These are phyloP conservation scores for Elgonia sp. DNA, from an alignment of 2,888 invertebrate species.

Conservation along the genomic window DNA sequence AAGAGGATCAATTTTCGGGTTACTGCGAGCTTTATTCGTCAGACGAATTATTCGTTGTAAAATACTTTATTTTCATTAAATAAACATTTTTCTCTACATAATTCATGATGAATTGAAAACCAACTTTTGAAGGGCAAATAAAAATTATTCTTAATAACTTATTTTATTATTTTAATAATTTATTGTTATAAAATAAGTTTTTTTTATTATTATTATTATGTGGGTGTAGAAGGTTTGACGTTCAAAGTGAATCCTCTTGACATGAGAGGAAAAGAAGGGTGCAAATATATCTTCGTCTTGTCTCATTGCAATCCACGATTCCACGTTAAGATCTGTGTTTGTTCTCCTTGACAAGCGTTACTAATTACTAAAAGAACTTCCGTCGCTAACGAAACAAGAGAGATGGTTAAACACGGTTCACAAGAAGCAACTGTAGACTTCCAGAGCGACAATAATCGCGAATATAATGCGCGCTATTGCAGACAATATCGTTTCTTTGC, in stretches of 20 bases:
- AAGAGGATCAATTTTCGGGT: too few relatives aligned
- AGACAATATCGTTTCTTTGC: slow-evolving; percentile 7
- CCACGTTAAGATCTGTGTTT: slow-evolving; percentile 36
- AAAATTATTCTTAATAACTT: too few relatives aligned
- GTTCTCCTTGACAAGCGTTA: slow-evolving; percentile 52
- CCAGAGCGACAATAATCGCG: slow-evolving; percentile 7
- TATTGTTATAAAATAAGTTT: too few relatives aligned
- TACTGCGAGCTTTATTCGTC: too few relatives aligned
- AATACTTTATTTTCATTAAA: too few relatives aligned
- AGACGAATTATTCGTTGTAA: too few relatives aligned
- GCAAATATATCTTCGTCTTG: slow-evolving; percentile 40
- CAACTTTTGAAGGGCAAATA: too few relatives aligned
- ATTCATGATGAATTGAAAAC: too few relatives aligned
- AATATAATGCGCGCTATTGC: not conserved
- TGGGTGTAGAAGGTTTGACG: slow-evolving; percentile 25
- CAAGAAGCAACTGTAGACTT: not conserved
- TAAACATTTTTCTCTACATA: too few relatives aligned
- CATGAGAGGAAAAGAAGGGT: slow-evolving; percentile 46
- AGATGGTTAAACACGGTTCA: slow-evolving; percentile 1
- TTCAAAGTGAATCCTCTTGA: slow-evolving; percentile 50
- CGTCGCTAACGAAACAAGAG: slow-evolving; percentile 51
- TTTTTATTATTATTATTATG: not conserved
- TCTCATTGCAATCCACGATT: slow-evolving; percentile 13
- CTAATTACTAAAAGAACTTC: slow-evolving; percentile 54
- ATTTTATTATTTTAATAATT: too few relatives aligned